Conservation (phyloP, 2,888 invertebrate genomes). For the Leptarthrus brevirostris region DNA sequence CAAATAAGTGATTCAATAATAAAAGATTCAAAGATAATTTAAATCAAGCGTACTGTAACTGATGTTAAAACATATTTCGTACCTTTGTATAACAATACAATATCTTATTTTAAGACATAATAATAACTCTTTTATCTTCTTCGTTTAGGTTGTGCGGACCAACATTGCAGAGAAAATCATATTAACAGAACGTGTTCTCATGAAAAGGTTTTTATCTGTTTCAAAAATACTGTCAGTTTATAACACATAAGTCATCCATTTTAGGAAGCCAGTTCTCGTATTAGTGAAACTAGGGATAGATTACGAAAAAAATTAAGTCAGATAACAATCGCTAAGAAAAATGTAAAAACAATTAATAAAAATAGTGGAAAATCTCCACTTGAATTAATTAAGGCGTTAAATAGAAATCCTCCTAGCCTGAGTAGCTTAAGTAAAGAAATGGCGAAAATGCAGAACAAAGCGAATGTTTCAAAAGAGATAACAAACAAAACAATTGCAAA, state of each 20-base stretch:
- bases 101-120: too few species aligned
- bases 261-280: conserved; percentile 65
- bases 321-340: conserved; percentile 63
- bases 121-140: too few species aligned
- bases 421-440: conserved; percentile 42
- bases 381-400: conserved; percentile 29
- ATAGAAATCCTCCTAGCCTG: conserved; percentile 49
- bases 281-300: conserved; percentile 66
- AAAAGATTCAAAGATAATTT: too few species aligned
- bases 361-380: conserved; percentile 46
- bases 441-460: conserved; percentile 31
- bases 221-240: neutral
- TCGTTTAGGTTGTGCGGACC: conserved; percentile 58
- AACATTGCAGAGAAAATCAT: conserved; percentile 65
- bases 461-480: neutral
- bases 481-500: conserved; percentile 1
- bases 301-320: conserved; percentile 65
- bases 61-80: too few species aligned
- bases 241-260: neutral
- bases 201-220: conserved; percentile 59
- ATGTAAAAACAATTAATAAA: conserved; percentile 56
- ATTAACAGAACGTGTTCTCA: conserved; percentile 63
- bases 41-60: too few species aligned
- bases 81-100: too few species aligned
- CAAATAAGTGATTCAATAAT: too few species aligned